phyloP scores from a whole-genome alignment of 2,888 invertebrate species.

The Euspilapteryx auroguttella region DNA sequence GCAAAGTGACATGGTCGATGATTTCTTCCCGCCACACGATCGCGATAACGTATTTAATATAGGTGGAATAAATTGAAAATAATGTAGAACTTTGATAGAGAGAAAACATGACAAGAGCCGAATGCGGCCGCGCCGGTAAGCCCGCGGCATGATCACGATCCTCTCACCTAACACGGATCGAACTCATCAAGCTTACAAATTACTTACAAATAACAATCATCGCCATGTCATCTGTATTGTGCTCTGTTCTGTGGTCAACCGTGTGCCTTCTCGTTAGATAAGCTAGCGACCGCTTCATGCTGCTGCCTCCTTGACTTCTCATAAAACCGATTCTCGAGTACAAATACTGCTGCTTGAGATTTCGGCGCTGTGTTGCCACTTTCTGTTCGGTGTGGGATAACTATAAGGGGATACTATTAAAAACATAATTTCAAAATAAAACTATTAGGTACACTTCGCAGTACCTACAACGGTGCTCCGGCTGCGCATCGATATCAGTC shows the following conservation, averaged over 20 bases:
- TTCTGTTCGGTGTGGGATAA: too few species aligned
- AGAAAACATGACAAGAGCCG: conserved; percentile 7
- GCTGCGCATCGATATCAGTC: too few species aligned
- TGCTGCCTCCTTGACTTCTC: conserved; percentile 8
- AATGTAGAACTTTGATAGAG: conserved; percentile 4
- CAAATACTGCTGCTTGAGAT: too few species aligned
- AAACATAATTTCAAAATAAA: too few species aligned
- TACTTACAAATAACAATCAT: conserved; percentile 31
- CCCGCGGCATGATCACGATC: conserved; percentile 33
- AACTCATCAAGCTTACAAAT: conserved; percentile 1
- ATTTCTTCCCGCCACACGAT: conserved; percentile 74
- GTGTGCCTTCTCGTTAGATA: conserved; percentile 12
- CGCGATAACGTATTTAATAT: conserved; percentile 44
- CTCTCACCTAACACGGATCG: not conserved
- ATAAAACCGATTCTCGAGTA: too few species aligned
- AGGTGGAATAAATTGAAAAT: conserved; percentile 11
- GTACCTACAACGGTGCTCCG: too few species aligned
- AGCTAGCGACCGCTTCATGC: conserved; percentile 4
- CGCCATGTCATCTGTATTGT: conserved; percentile 35
- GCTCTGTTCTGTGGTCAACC: conserved; percentile 10
- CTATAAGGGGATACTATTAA: too few species aligned
- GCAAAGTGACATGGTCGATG: conserved; percentile 91
- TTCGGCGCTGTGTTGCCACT: too few species aligned
- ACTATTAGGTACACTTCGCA: too few species aligned
- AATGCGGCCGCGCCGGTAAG: conserved; percentile 32